Evolutionary conservation across 2,797 vertebrate species (phyloP), one percentile per base, ranked within the genome.

Genomic region (Argya squamiceps): DNA sequence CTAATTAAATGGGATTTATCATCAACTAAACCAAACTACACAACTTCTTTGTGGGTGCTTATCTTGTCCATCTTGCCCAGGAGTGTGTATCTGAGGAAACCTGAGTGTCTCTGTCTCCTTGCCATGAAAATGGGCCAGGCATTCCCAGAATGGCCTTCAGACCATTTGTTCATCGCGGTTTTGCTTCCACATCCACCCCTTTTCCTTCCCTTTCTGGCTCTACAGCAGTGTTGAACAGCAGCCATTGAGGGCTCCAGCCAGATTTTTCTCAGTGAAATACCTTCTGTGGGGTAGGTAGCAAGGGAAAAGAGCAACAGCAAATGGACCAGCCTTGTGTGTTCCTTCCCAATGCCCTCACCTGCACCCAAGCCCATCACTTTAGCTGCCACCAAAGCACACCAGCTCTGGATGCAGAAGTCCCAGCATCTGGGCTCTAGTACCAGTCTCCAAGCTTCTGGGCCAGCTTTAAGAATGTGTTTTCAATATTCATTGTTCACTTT

Each of bases 401-500:
- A 96, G 81, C n/a, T 89, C 83, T 84, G 88, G 68, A 80, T 84
- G 84, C 69, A 46, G 10, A 78, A 81, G 52, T 62, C 39, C 43
- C 76, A 43, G 87, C 30, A 83, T 92, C 41, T 91, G 77, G 93
- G 83, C 75, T 86, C 29, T 60, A 46, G 20, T 46, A 49, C 77
- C 84, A 88, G 88, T 95, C 92, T 96, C 81, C 91, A 97, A 97
- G 71, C 83, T 97, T 91, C 43, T 82, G 74, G 90, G 74, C 93
- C 91, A 89, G 93, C 65, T 88, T 89, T 93, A 95, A 91, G 96
- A 97, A 97, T 95, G 91, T 97, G 96, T 85, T 98, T 98, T 96
- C 95, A 97, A 97, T 98, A 97, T 95, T 97, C 94, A 95, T 97
- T 97, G 93, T 97, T 96, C 96, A 67, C 68, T 97, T 90, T 88